phyloP scores from a whole-genome alignment of 1,140 invertebrate genomes.

The Chrysomallon squamiferum region DNA sequence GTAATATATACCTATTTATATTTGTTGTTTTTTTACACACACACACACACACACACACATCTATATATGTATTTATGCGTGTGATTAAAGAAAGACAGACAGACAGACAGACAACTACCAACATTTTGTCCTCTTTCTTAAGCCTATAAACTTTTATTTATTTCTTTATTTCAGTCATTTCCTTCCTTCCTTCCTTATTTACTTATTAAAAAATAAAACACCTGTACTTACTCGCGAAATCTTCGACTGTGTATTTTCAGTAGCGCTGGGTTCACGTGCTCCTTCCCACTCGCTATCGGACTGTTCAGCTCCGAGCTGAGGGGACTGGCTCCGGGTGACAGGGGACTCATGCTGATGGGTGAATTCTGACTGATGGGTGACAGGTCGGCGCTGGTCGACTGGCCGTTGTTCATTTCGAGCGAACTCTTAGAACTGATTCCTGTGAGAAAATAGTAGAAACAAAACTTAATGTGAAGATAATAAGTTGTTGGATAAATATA shows the following conservation, averaged over 20 bases:
- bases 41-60: too few species aligned
- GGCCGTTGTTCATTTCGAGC: conserved; percentile 32
- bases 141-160: too few species aligned
- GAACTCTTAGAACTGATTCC: conserved; percentile 49
- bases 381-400: conserved; percentile 55
- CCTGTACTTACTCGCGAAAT: conserved; percentile 60
- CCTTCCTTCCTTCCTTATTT: too few species aligned
- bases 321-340: conserved; percentile 52
- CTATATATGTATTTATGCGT: too few species aligned
- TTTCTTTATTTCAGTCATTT: too few species aligned
- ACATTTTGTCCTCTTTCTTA: too few species aligned
- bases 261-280: conserved; percentile 36
- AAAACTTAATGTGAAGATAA: neutral
- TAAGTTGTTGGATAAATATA: neutral
- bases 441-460: too few species aligned
- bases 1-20: too few species aligned
- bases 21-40: too few species aligned
- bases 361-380: conserved; percentile 62
- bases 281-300: conserved; percentile 51
- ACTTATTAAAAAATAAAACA: too few species aligned
- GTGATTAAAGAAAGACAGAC: too few species aligned
- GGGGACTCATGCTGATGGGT: conserved; percentile 59
- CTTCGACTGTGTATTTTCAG: conserved; percentile 61
- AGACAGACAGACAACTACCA: too few species aligned
- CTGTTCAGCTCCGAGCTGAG: conserved; percentile 51